Evolutionary conservation across 2,113 vertebrate species (phyloP).

Genomic region (mouse (Mus musculus)): GRCm39 chr12:30759001-30759500

Average conservation of each 20-base stretch:
- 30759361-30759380: background rate
- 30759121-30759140: background rate
- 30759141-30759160: background rate
- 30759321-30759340: fast-evolving
- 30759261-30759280: background rate
- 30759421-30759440: background rate
- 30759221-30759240: background rate
- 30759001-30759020: background rate
- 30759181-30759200: background rate
- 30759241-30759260: background rate
- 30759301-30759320: too few species aligned
- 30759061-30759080: background rate
- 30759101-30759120: too few species aligned
- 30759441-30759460: background rate
- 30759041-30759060: background rate
- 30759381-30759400: background rate
- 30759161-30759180: fast-evolving
- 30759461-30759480: background rate
- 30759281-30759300: too few species aligned
- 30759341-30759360: fast-evolving
- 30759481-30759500: too few species aligned
- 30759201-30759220: background rate
- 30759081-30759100: too few species aligned
- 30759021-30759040: background rate
- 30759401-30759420: fast-evolving